Conservation (phyloP, 2,797 vertebrate genomes). For the Neoniphon sammara region DNA sequence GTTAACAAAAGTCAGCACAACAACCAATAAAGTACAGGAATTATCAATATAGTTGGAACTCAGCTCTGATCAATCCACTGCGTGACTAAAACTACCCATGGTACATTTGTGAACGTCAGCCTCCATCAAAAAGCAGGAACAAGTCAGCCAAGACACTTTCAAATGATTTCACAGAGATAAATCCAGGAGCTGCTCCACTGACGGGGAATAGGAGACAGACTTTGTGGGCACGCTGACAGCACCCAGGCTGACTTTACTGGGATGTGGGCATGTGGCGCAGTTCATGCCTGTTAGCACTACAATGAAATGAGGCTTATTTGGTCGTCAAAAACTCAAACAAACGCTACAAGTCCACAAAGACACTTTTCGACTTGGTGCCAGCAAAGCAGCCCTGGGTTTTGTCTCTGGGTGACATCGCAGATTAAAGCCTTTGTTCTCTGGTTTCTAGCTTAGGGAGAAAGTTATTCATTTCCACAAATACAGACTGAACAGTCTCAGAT, state of each 20-base stretch:
- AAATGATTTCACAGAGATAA: not conserved
- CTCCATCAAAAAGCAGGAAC: not conserved
- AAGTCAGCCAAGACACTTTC: too few relatives aligned
- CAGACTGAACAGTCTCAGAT: slow-evolving; percentile 28
- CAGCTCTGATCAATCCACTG: too few relatives aligned
- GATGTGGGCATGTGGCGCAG: slow-evolving; percentile 12
- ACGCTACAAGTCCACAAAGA: slow-evolving; percentile 24
- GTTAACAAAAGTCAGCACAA: too few relatives aligned
- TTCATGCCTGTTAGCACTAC: slow-evolving; percentile 4
- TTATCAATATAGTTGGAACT: too few relatives aligned
- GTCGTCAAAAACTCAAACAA: slow-evolving; percentile 13
- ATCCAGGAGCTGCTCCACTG: slow-evolving; percentile 6
- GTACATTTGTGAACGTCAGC: not conserved
- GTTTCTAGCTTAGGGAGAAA: slow-evolving; percentile 51
- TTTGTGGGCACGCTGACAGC: not conserved
- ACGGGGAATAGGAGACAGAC: not conserved
- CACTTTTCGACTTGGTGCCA: slow-evolving; percentile 53
- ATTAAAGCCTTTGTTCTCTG: slow-evolving; percentile 70
- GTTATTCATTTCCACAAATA: slow-evolving; percentile 38
- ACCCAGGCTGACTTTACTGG: slow-evolving; percentile 7
- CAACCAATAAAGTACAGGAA: too few relatives aligned
- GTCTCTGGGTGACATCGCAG: slow-evolving; percentile 55
- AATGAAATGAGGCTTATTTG: not conserved
- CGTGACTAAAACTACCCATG: too few relatives aligned
- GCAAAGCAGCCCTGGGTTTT: slow-evolving; percentile 46